phyloP scores from a whole-genome alignment of 2,888 invertebrate species.

The Globia sparganii region DNA sequence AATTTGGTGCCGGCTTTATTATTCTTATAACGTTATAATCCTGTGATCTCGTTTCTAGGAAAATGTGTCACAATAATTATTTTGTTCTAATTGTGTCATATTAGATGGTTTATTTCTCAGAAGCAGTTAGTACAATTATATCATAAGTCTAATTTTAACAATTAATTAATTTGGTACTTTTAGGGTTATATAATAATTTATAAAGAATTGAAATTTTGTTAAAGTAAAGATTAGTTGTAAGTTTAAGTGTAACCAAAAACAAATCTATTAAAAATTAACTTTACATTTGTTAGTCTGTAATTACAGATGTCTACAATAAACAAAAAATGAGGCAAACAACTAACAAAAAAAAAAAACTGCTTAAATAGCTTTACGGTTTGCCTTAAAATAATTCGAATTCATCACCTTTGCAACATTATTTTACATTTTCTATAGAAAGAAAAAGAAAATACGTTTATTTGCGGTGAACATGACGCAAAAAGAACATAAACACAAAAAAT shows the following conservation, averaged over 20 bases:
- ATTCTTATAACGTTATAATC: conserved; percentile 16
- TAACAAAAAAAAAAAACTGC: background rate
- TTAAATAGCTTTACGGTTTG: background rate
- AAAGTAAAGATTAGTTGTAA: background rate
- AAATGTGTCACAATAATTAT: conserved; percentile 1
- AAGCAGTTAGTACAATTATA: background rate
- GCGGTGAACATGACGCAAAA: too few species aligned
- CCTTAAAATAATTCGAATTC: background rate
- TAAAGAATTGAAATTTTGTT: background rate
- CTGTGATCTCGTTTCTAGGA: conserved; percentile 14
- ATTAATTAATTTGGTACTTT: background rate
- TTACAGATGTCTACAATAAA: background rate
- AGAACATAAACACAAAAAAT: too few species aligned
- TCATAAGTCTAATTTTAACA: background rate
- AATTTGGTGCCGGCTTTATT: conserved; percentile 22
- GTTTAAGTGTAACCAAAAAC: too few species aligned
- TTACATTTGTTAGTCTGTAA: background rate
- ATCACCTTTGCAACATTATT: background rate
- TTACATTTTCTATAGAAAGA: too few species aligned
- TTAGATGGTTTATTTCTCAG: background rate
- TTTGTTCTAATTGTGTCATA: background rate
- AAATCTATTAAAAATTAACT: background rate
- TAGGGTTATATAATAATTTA: background rate
- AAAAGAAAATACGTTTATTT: too few species aligned
- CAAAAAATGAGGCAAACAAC: too few species aligned